Base-by-base conservation (phyloP, 2,888 invertebrate genomes). In the Polydrusus tereticollis region DNA sequence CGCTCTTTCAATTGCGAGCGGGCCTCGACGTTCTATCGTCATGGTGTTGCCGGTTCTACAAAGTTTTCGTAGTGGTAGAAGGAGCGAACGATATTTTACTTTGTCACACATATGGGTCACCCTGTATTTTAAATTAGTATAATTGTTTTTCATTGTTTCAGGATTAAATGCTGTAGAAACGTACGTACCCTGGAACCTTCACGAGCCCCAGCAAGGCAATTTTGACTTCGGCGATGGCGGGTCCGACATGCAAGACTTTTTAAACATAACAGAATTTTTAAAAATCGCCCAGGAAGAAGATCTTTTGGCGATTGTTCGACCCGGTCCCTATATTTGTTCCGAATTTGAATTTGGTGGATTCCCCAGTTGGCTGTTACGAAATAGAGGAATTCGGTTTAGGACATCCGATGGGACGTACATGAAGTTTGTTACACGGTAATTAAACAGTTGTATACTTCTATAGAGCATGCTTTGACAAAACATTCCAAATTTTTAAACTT, bases 261-360 rank as follows among this genome's bases (percentile, higher is more conserved):
- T 89, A 10, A 87, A 91, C 79, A 76, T 92, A 1, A 89, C 88
- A 29, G 85, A 87, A 57, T 96, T 94, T 81, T 87, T 96, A 4
- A 86, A 90, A 76, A 86, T 88, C 1, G 97, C 96, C 0, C 90
- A 59, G 60, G 90, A 92, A 77, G 41, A 86, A 89, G 78, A 86
- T 88, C 10, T 97, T 43, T 85, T 92, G 20, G 95, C 96, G 0
- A 89, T 97, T 50, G 85, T 97, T 0, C 87, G 97, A 23, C 93
- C 95, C 0, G 97, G 97, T 0, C 97, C 97, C 0, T 98, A 94
- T 80, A 96, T 97, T 77, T 96, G 96, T 84, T 94, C 94, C 14
- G 97, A 98, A 87, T 91, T 96, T 85, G 97, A 97, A 72, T 85
- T 84, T 71, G 86, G 85, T 6, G 85, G 86, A 0, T 77, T 85